Percentiles rank a stretch among this genome's conserved stretches.
These are phyloP conservation scores for Stenodera caucasica DNA, from an alignment of 2,888 invertebrate genomes.

Conservation along the genomic window DNA sequence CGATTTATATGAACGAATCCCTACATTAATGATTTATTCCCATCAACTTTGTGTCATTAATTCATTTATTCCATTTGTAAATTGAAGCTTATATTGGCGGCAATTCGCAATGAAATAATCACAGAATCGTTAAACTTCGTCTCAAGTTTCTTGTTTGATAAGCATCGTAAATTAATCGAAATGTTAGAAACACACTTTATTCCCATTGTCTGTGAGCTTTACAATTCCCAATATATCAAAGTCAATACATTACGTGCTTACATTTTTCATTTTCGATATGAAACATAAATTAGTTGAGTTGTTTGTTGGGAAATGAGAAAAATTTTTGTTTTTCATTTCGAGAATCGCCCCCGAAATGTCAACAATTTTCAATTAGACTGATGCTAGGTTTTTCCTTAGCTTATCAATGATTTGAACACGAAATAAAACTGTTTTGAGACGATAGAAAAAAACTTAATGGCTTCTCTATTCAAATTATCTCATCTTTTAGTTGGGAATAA, in stretches of 20 bases:
- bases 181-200: slow-evolving; percentile 15
- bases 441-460: slow-evolving; percentile 6
- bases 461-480: slow-evolving; percentile 19
- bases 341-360: neutral
- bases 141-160: neutral
- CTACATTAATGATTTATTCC: neutral
- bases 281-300: slow-evolving; percentile 11
- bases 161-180: slow-evolving; percentile 22
- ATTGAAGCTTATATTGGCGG: neutral
- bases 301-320: neutral
- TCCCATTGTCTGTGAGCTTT: slow-evolving; percentile 15
- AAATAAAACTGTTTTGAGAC: neutral
- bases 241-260: slow-evolving; percentile 15
- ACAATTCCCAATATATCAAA: slow-evolving; percentile 20
- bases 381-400: neutral
- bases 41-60: neutral
- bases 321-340: neutral
- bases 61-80: neutral
- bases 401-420: neutral
- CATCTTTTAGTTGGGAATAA: slow-evolving; percentile 6
- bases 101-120: neutral
- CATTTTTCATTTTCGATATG: slow-evolving; percentile 24
- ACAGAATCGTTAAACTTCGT: neutral
- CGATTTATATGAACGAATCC: neutral
- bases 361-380: neutral